A percentile compares a stretch with the other conserved stretches of the same genome.
Evolutionary conservation across 2,888 invertebrate species (phyloP).

Genomic region (Oscheius sp.): DNA sequence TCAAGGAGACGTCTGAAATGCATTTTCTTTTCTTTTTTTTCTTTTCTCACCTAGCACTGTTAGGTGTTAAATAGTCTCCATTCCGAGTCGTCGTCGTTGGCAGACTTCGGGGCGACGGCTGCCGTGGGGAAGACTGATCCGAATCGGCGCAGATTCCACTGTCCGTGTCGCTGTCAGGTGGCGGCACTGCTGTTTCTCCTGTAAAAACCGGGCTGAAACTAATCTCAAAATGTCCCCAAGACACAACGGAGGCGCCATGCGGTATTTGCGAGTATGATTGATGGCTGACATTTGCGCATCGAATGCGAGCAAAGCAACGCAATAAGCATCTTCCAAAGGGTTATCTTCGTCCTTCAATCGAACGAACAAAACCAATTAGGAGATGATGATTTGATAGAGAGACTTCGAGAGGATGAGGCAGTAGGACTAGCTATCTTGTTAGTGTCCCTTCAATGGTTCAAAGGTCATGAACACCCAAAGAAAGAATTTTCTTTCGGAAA

Average conservation of each 20-base stretch:
- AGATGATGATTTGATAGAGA: too few relatives aligned
- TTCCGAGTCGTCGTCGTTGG: background rate
- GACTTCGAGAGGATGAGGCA: too few relatives aligned
- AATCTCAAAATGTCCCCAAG: too few relatives aligned
- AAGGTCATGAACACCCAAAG: too few relatives aligned
- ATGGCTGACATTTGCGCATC: slow-evolving; percentile 27
- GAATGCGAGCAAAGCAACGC: slow-evolving; percentile 4
- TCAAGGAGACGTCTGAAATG: slow-evolving; percentile 35
- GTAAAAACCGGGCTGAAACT: too few relatives aligned
- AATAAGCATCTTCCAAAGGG: slow-evolving; percentile 2
- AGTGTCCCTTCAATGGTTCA: too few relatives aligned
- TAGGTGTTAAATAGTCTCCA: slow-evolving; percentile 57
- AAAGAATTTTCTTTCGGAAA: too few relatives aligned
- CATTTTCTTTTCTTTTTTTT: background rate
- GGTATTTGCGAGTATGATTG: slow-evolving; percentile 27
- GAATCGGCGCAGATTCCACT: slow-evolving; percentile 62
- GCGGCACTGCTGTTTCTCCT: background rate
- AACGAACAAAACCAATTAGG: too few relatives aligned
- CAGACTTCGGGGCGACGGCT: slow-evolving; percentile 20
- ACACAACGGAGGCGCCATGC: too few relatives aligned
- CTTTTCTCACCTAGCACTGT: slow-evolving; percentile 47
- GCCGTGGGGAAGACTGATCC: slow-evolving; percentile 50
- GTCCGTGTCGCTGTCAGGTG: slow-evolving; percentile 61
- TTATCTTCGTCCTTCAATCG: too few relatives aligned
- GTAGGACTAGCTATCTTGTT: too few relatives aligned